phyloP scores from a whole-genome alignment of 1,140 invertebrate species.

The Chelonus insularis region DNA sequence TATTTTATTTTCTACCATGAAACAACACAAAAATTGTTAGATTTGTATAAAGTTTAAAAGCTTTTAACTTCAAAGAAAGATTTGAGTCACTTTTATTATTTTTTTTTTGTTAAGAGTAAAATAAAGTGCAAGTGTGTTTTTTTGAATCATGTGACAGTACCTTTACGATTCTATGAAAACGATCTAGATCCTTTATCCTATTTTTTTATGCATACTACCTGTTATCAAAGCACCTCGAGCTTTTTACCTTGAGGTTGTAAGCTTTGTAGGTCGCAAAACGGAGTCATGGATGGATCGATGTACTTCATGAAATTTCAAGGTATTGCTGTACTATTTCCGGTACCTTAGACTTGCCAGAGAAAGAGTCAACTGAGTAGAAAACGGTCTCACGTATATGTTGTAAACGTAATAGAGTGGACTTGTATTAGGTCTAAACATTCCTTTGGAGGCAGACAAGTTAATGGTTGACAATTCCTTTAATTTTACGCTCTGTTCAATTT shows the following conservation, averaged over 20 bases:
- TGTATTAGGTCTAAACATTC: too few relatives aligned
- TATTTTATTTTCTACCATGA: too few relatives aligned
- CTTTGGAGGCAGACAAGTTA: too few relatives aligned
- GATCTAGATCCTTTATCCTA: not conserved
- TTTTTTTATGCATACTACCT: not conserved
- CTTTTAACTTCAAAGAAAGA: too few relatives aligned
- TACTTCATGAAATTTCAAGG: slow-evolving; percentile 1
- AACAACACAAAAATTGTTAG: too few relatives aligned
- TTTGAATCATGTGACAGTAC: not conserved
- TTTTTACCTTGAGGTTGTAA: not conserved
- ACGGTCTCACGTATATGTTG: not conserved
- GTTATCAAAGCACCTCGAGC: slow-evolving; percentile 5
- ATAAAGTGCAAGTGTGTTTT: not conserved
- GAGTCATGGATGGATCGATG: not conserved
- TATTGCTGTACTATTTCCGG: slow-evolving; percentile 5
- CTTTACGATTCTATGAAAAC: not conserved
- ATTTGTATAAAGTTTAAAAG: too few relatives aligned
- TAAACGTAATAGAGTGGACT: too few relatives aligned
- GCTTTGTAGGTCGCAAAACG: not conserved
- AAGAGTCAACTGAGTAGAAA: slow-evolving; percentile 4
- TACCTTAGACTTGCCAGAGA: not conserved
- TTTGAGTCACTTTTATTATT: not conserved
- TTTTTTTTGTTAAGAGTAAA: not conserved
- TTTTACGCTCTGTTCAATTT: too few relatives aligned
- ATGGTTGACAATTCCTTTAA: too few relatives aligned